These are phyloP conservation scores for Protobothrops flavoviridis DNA, from an alignment of 2,113 vertebrate species.

Conservation along the genomic window DNA sequence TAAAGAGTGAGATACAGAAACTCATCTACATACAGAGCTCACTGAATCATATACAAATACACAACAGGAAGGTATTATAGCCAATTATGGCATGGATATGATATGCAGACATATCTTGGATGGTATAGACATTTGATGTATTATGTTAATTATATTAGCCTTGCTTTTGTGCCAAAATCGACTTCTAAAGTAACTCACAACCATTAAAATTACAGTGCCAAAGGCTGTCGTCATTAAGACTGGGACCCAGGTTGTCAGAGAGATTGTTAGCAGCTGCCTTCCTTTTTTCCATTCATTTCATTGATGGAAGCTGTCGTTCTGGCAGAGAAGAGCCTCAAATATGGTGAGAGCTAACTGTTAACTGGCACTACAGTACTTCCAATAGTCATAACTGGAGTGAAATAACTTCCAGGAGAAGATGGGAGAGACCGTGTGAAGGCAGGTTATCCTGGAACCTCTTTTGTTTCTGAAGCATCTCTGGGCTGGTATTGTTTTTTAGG, in stretches of 20 bases:
- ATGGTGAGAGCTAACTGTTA: neutral
- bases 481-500: neutral
- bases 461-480: neutral
- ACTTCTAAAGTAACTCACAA: neutral
- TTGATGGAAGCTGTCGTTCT: neutral
- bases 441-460: neutral
- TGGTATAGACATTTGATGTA: neutral
- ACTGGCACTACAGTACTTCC: neutral
- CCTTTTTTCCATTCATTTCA: neutral
- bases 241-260: neutral
- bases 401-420: neutral
- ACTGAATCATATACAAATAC: neutral
- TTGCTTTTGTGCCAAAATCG: neutral
- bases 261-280: neutral
- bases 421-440: neutral
- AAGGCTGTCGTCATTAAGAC: neutral
- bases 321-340: neutral
- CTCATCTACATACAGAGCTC: neutral
- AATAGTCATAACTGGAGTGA: neutral
- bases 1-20: neutral
- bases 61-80: neutral
- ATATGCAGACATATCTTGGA: neutral
- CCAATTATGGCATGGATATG: neutral
- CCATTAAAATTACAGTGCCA: neutral
- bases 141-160: neutral